These are phyloP conservation scores for Eudasyphora cyanicolor DNA, from an alignment of 2,888 invertebrate species.

Conservation along the genomic window DNA sequence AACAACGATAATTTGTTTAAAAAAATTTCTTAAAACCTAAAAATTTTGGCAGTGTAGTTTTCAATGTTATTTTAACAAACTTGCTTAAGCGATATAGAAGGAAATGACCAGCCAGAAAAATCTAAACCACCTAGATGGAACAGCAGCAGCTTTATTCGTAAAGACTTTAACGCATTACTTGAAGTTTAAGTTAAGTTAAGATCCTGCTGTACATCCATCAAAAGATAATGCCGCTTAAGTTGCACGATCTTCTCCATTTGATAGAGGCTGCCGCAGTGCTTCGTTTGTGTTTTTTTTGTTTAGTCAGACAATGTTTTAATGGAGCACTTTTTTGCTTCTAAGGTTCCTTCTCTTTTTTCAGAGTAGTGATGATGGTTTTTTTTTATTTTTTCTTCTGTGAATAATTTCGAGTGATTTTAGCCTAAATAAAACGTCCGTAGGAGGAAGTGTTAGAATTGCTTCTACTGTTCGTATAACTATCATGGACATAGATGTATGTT, in stretches of 20 bases:
- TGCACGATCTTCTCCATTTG: constrained; percentile 58
- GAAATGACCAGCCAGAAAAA: background rate
- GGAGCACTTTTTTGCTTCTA: background rate
- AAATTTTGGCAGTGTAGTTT: too few relatives aligned
- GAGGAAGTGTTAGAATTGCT: constrained; percentile 59
- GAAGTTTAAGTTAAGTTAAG: constrained; percentile 61
- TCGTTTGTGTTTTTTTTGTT: background rate
- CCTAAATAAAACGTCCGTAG: constrained; percentile 40
- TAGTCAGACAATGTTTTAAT: background rate
- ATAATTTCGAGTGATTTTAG: constrained; percentile 35
- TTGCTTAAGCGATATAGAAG: background rate
- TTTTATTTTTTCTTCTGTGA: background rate
- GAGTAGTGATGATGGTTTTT: background rate
- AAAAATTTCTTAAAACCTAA: too few relatives aligned
- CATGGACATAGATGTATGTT: constrained; percentile 62
- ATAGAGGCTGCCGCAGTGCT: constrained; percentile 13
- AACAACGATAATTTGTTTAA: too few relatives aligned
- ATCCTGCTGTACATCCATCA: constrained; percentile 66
- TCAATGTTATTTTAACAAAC: constrained; percentile 52
- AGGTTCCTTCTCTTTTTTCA: background rate
- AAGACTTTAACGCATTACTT: constrained; percentile 64
- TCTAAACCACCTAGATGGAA: background rate
- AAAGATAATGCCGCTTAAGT: constrained; percentile 64
- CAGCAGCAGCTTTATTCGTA: constrained; percentile 42
- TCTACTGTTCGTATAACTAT: constrained; percentile 63